phyloP scores from a whole-genome alignment of 2,888 invertebrate species.

The Hedya salicella region DNA sequence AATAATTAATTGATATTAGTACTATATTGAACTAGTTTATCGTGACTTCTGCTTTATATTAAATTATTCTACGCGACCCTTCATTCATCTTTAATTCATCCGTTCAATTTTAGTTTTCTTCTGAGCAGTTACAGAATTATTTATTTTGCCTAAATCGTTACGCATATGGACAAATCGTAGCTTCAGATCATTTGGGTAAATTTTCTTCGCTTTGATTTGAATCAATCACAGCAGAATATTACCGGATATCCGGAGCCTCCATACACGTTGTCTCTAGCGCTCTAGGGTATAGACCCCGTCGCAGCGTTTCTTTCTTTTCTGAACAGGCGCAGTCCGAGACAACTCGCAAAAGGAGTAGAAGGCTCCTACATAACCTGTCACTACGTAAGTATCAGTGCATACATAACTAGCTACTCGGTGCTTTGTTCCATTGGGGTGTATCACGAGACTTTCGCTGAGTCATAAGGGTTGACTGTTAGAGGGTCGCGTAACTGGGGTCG shows the following conservation, averaged over 20 bases:
- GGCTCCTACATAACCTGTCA: conserved; percentile 86
- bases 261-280: conserved; percentile 81
- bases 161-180: neutral
- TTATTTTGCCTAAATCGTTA: conserved; percentile 13
- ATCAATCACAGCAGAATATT: conserved; percentile 57
- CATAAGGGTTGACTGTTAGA: conserved; percentile 53
- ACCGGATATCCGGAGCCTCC: conserved; percentile 83
- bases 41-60: conserved; percentile 17
- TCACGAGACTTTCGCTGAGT: conserved; percentile 57
- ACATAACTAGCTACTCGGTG: conserved; percentile 59
- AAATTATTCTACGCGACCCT: conserved; percentile 21
- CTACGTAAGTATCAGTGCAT: conserved; percentile 80
- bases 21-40: conserved; percentile 57
- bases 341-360: conserved; percentile 85
- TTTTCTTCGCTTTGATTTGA: conserved; percentile 54
- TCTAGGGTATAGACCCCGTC: conserved; percentile 79
- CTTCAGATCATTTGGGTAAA: conserved; percentile 10
- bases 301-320: conserved; percentile 83
- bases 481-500: conserved; percentile 37
- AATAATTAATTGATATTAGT: conserved; percentile 58
- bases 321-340: conserved; percentile 84
- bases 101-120: conserved; percentile 23
- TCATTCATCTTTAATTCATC: conserved; percentile 8
- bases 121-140: neutral
- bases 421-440: conserved; percentile 54